Evolutionary conservation across 2,113 vertebrate species (phyloP), one percentile per base, ranked within the genome.

Genomic region (Colossoma macropomum): DNA sequence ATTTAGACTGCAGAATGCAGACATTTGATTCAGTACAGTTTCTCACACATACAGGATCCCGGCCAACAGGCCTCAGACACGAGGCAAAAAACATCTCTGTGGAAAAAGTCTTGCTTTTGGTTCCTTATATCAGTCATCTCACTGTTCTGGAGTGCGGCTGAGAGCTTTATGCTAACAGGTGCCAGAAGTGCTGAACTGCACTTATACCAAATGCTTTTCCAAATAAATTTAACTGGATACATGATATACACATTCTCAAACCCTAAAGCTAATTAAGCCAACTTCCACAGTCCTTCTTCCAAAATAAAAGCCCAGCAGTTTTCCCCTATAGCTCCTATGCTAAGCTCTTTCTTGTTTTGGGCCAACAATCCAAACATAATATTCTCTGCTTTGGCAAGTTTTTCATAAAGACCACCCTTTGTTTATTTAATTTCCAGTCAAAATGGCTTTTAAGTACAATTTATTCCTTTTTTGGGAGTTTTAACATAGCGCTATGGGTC

Each of bases 281-380:
- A 41, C 59, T 21, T 19, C 30, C 34, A 52, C 50, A 5, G 50
- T 5, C 9, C 50, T 3, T 52, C 50, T 17, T 16, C 16, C 50
- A 52, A 17, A 52, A 30, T 38, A 45, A 28, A 25, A 28, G 30
- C 69, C 32, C 63, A 11, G 21, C 30, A 17, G 11, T 23, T 34
- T 52, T n/a, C 30, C 11, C 15, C 19, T 50, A 10, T 4, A 50
- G 10, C 38, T 77, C 41, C 41, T 10, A 45, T 10, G 25, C 50
- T 69, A 28, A 69, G 68, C 9, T 34, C 19, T 68, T 50, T 68
- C 25, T 21, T n/a, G 63, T n/a, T 69, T 56, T 71, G 56, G 66
- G 30, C 41, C 30, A 23, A 79, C 34, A 70, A n/a, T 25, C 32
- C 50, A 59, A 70, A 69, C n/a, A n/a, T n/a, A n/a, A n/a, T n/a